Evolutionary conservation across 2,797 vertebrate species (phyloP), one percentile per base, ranked within the genome.

Genomic region (Chelon labrosus): DNA sequence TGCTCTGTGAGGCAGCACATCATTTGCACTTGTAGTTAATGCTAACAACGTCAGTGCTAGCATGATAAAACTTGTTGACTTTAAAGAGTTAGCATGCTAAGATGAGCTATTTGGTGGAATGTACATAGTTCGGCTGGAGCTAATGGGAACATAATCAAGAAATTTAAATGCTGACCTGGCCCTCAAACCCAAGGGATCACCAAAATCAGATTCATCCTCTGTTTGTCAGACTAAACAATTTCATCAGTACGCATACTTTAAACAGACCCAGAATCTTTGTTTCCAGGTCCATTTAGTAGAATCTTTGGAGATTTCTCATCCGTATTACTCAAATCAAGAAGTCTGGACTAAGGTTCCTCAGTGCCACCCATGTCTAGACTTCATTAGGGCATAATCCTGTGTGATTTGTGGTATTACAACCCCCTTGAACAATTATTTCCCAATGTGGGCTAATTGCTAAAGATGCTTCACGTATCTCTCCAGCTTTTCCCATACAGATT

Each of bases 361-460:
- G 35, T 22, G 51, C 53, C 64, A 79, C 31, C 46, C 50, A 60
- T 66, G 67, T 84, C 70, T 80, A 66, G 74, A 70, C 78, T 65
- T 56, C 17, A 42, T 25, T 49, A 16, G 42, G 1, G 11, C 9
- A 53, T 66, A 63, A 61, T 64, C 46, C 10, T 19, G 0, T 10
- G 35, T 73, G 39, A 79, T 39, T 77, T 62, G 39, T 17, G 7
- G 16, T n/a, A 64, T 64, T 70, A 46, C 54, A 47, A 27, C 22
- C 35, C 12, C 42, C 9, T 19, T 56, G 37, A 17, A 76, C 71
- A 64, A 66, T 37, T 0, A 62, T 77, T 53, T 64, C 53, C 39
- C 50, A 42, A 7, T 17, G 2, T 38, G 12, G 4, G 65, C 20
- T 31, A 20, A n/a, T 61, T 55, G 56, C 55, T 44, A 68, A 63